Percentiles rank a stretch among this genome's conserved stretches.
Evolutionary conservation across 2,888 invertebrate species (phyloP).

Genomic region (Hetaerina titia): DNA sequence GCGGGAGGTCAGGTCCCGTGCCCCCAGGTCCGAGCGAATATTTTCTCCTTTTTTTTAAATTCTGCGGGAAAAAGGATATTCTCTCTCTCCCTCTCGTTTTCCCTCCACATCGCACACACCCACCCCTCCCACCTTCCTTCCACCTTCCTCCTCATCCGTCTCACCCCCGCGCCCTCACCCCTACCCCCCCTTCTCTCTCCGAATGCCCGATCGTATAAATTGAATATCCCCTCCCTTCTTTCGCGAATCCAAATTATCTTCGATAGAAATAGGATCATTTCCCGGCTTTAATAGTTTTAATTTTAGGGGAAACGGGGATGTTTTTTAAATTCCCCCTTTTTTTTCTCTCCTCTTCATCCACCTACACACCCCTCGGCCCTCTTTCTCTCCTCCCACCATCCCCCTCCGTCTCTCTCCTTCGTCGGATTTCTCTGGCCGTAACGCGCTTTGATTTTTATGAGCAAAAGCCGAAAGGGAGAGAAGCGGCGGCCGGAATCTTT

Average conservation of each 20-base stretch:
- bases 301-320: neutral
- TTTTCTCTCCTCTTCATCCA: neutral
- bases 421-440: constrained; percentile 8
- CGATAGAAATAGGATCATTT: constrained; percentile 27
- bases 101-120: neutral
- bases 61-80: neutral
- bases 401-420: neutral
- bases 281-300: neutral
- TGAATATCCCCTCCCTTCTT: constrained; percentile 30
- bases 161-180: neutral
- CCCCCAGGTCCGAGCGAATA: neutral
- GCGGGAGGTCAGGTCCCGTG: neutral
- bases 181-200: neutral
- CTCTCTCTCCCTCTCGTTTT: neutral
- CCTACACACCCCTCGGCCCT: too few species aligned
- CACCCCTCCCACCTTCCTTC: neutral
- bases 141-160: neutral
- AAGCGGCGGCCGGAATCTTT: constrained; percentile 12
- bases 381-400: neutral
- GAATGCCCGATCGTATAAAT: constrained; percentile 8
- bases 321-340: neutral
- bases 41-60: neutral
- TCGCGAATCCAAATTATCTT: constrained; percentile 29
- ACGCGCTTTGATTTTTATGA: constrained; percentile 35
- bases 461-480: neutral